Percentiles rank a stretch among this genome's conserved stretches.
Evolutionary conservation across 2,888 invertebrate species (phyloP).

Genomic region (Dolomedes plantarius): DNA sequence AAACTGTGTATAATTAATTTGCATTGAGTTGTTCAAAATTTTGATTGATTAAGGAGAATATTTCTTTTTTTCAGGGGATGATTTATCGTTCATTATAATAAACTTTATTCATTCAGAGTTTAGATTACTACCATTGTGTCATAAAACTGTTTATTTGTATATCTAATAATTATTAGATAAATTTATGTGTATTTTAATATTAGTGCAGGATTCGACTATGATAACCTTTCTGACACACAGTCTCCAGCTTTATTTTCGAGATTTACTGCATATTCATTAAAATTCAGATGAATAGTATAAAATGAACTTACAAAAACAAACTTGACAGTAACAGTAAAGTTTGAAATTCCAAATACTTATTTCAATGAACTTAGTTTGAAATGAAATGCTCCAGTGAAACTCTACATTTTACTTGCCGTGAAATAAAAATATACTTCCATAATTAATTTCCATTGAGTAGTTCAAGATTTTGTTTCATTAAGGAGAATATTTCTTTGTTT

Average conservation of each 20-base stretch:
- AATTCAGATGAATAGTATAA: too few relatives aligned
- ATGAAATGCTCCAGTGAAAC: neutral
- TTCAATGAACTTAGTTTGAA: neutral
- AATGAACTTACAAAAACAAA: too few relatives aligned
- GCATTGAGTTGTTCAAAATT: neutral
- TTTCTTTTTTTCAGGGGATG: neutral
- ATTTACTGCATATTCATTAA: too few relatives aligned
- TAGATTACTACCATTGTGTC: too few relatives aligned
- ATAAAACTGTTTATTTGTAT: too few relatives aligned
- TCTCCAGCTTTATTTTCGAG: too few relatives aligned
- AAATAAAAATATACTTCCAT: neutral
- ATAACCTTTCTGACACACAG: too few relatives aligned
- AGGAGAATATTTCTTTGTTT: neutral
- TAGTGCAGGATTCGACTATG: too few relatives aligned
- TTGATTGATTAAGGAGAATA: neutral
- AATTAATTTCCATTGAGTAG: neutral
- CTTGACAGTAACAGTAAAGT: constrained; percentile 3
- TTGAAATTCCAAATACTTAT: neutral
- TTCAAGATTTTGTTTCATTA: neutral
- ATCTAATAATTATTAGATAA: too few relatives aligned
- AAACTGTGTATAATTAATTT: neutral
- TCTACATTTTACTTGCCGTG: neutral
- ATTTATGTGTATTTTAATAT: too few relatives aligned
- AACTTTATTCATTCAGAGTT: too few relatives aligned
- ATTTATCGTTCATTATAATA: too few relatives aligned